These are phyloP conservation scores for Xerus inauris DNA, from an alignment of 2,113 vertebrate species.

Conservation along the genomic window DNA sequence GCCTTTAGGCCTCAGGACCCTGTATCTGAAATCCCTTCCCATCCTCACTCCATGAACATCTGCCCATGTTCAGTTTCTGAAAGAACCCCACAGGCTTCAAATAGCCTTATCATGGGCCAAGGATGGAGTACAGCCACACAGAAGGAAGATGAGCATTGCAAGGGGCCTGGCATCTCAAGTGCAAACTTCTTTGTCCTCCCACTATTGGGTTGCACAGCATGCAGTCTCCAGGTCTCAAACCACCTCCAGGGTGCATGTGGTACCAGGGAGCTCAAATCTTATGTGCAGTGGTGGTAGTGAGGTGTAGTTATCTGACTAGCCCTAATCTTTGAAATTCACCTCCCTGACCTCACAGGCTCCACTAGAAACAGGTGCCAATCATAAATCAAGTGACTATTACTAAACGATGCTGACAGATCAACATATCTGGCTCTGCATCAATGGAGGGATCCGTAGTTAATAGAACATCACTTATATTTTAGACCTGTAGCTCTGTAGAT, in stretches of 20 bases:
- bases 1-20: too few species aligned
- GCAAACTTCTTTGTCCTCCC: background rate
- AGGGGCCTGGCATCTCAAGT: background rate
- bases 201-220: fast-evolving
- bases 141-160: background rate
- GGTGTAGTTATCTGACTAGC: background rate
- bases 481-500: background rate
- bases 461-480: background rate
- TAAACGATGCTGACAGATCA: background rate
- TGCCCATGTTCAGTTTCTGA: background rate
- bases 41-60: too few species aligned
- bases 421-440: background rate
- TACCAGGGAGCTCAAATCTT: background rate
- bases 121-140: fast-evolving
- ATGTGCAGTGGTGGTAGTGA: background rate
- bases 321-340: background rate
- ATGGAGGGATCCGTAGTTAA: background rate
- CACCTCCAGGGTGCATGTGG: too few species aligned
- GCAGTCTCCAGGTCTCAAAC: background rate
- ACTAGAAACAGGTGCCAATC: background rate
- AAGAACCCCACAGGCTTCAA: background rate
- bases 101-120: background rate
- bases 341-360: background rate
- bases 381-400: background rate
- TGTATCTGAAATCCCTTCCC: too few species aligned